These are phyloP conservation scores for Tokudaia muenninki DNA, from an alignment of 2,797 vertebrate genomes.

Conservation along the genomic window DNA sequence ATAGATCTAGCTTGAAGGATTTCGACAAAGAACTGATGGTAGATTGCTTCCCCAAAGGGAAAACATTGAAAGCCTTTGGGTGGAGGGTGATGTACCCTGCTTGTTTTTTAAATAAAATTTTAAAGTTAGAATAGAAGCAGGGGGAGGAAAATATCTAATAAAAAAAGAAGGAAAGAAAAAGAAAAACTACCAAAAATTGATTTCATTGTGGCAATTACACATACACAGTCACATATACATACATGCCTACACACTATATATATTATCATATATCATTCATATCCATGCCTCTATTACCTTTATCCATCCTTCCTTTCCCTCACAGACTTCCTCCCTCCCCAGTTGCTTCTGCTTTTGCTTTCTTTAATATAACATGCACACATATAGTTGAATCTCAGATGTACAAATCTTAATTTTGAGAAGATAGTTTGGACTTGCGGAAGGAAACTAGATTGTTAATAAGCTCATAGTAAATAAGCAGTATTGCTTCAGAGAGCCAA, in stretches of 20 bases:
- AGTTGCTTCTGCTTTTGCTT: not conserved
- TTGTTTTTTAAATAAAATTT: not conserved
- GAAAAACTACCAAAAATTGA: too few relatives aligned
- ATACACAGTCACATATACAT: too few relatives aligned
- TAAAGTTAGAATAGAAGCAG: not conserved
- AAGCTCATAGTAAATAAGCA: not conserved
- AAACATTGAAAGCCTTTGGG: not conserved
- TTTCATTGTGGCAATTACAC: too few relatives aligned
- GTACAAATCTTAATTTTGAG: not conserved
- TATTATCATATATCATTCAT: not conserved
- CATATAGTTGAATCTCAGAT: not conserved
- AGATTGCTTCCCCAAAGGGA: not conserved
- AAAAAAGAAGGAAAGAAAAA: too few relatives aligned
- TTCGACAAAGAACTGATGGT: not conserved
- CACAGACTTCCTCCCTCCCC: not conserved
- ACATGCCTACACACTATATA: too few relatives aligned
- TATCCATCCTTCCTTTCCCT: not conserved
- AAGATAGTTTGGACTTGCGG: not conserved
- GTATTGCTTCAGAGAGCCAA: not conserved
- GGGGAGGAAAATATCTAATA: too few relatives aligned
- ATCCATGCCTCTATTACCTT: not conserved
- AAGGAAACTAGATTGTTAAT: not conserved
- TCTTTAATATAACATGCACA: not conserved
- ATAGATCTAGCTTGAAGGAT: not conserved
- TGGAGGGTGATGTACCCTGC: not conserved